These are phyloP conservation scores for Abrostola tripartita DNA, from an alignment of 2,888 invertebrate species.

Conservation along the genomic window DNA sequence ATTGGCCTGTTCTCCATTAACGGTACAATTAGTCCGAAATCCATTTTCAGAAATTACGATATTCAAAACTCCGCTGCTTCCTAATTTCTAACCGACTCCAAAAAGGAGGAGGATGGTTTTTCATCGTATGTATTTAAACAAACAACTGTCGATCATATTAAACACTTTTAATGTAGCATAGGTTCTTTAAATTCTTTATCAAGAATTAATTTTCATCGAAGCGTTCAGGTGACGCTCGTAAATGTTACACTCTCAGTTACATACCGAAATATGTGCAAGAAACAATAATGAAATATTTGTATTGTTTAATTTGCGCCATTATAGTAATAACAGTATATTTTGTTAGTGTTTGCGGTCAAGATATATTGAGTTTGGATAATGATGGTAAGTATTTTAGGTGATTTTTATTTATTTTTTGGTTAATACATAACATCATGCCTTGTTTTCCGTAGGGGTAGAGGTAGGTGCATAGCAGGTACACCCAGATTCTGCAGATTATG, in stretches of 20 bases:
- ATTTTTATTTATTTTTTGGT: neutral
- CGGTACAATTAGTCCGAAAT: no score
- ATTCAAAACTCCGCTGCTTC: no score
- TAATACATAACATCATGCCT: no score
- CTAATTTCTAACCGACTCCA: no score
- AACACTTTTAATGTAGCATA: constrained; percentile 1
- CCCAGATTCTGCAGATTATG: no score
- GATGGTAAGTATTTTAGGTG: constrained; percentile 2
- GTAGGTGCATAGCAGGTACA: no score
- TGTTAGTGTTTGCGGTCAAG: constrained; percentile 27
- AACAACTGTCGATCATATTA: neutral
- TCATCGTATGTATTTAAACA: neutral
- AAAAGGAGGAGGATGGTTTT: no score
- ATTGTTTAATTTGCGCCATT: neutral
- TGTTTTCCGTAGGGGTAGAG: no score
- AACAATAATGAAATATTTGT: constrained; percentile 9
- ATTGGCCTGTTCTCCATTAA: no score
- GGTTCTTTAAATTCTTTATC: constrained; percentile 28
- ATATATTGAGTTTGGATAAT: constrained; percentile 13
- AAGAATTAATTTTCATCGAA: constrained; percentile 67
- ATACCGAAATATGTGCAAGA: constrained; percentile 31
- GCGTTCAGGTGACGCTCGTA: constrained; percentile 63
- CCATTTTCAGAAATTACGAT: no score
- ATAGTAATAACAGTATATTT: constrained; percentile 22
- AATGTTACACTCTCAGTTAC: constrained; percentile 34